These are phyloP conservation scores for Calephelis nemesis DNA, from an alignment of 1,140 invertebrate genomes.

Conservation along the genomic window DNA sequence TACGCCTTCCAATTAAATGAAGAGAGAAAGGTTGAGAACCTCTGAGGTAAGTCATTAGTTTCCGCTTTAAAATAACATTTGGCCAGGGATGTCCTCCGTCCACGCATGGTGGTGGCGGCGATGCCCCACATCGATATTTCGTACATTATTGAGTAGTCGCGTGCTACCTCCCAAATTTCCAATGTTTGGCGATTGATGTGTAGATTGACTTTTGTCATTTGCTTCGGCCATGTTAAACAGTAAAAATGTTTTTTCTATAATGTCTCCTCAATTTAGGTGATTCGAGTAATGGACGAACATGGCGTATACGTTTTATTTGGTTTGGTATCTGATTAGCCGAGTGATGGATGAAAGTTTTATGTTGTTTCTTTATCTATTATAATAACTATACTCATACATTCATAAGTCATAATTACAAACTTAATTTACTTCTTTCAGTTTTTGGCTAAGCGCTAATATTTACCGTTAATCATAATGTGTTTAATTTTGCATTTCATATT, in stretches of 20 bases:
- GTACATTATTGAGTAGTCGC: constrained; percentile 77
- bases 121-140: constrained; percentile 76
- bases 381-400: background rate
- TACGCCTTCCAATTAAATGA: no score
- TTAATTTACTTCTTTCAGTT: no score
- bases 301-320: constrained; percentile 59
- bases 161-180: constrained; percentile 73
- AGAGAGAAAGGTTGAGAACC: background rate
- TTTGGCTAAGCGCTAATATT: no score
- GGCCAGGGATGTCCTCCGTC: constrained; percentile 39
- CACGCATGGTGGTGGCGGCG: constrained; percentile 53
- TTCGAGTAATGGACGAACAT: constrained; percentile 68
- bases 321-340: constrained; percentile 62
- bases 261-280: constrained; percentile 67
- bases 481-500: no score
- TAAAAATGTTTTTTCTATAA: constrained; percentile 72
- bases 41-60: constrained; percentile 30
- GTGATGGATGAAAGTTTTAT: constrained; percentile 64
- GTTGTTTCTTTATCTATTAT: constrained; percentile 45
- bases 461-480: no score
- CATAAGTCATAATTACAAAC: no score
- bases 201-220: constrained; percentile 79
- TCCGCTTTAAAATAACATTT: constrained; percentile 44
- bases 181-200: constrained; percentile 78
- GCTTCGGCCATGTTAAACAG: constrained; percentile 69